A percentile compares a stretch with the other conserved stretches of the same genome.
These are phyloP conservation scores for zebrafish (Danio rerio) DNA, from an alignment of 2,113 vertebrate species.

Conservation along the genomic window DNA sequence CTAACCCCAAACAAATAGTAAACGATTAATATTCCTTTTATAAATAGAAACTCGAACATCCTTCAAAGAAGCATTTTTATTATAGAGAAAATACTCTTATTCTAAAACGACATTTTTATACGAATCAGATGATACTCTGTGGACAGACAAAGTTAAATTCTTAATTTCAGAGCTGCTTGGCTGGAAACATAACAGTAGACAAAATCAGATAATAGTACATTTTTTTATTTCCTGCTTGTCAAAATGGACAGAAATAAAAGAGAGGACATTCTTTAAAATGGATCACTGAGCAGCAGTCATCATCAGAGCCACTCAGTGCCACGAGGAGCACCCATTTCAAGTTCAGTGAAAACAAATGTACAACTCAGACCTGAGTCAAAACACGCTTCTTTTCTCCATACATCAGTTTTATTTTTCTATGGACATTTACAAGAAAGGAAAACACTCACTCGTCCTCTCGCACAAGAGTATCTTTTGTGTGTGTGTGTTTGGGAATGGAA, in stretches of 20 bases:
- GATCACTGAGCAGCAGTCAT: constrained; percentile 14
- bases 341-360: constrained; percentile 62
- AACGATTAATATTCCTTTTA: no score
- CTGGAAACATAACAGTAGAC: constrained; percentile 40
- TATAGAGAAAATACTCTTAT: no score
- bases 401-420: constrained; percentile 43
- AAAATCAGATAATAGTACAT: constrained; percentile 42
- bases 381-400: constrained; percentile 49
- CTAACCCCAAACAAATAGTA: no score
- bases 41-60: no score
- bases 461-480: constrained; percentile 40
- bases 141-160: neutral
- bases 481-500: neutral
- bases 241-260: constrained; percentile 72
- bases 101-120: neutral
- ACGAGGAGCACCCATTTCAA: constrained; percentile 73
- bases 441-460: constrained; percentile 47
- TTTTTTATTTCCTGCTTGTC: constrained; percentile 74
- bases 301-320: neutral
- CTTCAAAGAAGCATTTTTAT: no score
- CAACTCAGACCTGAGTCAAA: constrained; percentile 40
- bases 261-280: constrained; percentile 33
- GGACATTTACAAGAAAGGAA: constrained; percentile 58
- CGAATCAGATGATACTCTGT: neutral
- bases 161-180: neutral